These are phyloP conservation scores for Hymenopus coronatus DNA, from an alignment of 2,888 invertebrate species.

Conservation along the genomic window DNA sequence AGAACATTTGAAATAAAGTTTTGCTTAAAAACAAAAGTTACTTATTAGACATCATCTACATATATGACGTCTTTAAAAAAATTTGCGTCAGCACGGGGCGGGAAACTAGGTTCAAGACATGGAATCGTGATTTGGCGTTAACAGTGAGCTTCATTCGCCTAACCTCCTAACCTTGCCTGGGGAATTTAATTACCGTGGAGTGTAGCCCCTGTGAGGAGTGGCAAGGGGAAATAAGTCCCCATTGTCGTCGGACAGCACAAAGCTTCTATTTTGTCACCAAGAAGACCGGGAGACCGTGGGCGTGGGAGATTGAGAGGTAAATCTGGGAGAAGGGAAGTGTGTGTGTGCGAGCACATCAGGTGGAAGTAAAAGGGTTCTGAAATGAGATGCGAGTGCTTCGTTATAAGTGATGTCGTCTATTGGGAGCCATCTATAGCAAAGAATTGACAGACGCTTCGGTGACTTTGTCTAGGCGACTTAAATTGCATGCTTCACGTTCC, in stretches of 20 bases:
- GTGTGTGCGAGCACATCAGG: neutral
- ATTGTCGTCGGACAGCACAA: conserved; percentile 44
- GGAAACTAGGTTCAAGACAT: neutral
- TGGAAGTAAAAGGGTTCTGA: neutral
- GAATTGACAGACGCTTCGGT: neutral
- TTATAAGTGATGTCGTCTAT: neutral
- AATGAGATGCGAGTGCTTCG: neutral
- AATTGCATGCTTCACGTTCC: neutral
- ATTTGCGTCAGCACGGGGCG: neutral
- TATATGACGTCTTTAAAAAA: too few species aligned
- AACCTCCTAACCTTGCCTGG: conserved; percentile 27
- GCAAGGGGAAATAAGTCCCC: conserved; percentile 43
- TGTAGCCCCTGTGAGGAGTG: conserved; percentile 18
- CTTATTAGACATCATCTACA: too few species aligned
- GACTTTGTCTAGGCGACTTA: neutral
- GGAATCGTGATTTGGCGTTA: neutral
- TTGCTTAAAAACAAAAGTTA: too few species aligned
- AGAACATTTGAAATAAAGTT: too few species aligned
- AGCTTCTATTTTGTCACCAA: conserved; percentile 46
- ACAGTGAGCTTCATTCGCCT: conserved; percentile 10
- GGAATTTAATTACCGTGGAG: conserved; percentile 31
- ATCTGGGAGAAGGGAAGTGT: neutral
- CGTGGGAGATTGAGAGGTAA: neutral
- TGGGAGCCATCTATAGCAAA: neutral
- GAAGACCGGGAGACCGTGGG: conserved; percentile 28